These are phyloP conservation scores for Timandra comae DNA, from an alignment of 2,888 invertebrate genomes.

Conservation along the genomic window DNA sequence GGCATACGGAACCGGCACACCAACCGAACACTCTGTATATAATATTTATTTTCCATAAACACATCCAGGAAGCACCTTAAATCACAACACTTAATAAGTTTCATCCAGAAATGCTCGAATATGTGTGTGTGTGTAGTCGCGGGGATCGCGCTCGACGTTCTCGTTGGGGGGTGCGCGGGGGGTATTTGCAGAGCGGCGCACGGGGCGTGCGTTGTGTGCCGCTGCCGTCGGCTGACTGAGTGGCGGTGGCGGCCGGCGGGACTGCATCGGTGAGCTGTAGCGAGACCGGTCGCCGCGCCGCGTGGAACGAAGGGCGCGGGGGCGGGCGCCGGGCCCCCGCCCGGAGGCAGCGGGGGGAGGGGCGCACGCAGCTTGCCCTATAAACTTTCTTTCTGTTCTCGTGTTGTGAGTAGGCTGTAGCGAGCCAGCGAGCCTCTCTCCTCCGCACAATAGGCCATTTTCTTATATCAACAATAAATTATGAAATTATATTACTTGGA, in stretches of 20 bases:
- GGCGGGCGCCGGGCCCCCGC: slow-evolving; percentile 20
- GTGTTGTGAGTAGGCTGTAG: slow-evolving; percentile 44
- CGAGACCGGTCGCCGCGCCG: slow-evolving; percentile 25
- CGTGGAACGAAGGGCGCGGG: slow-evolving; percentile 13
- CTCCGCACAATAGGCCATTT: too few relatives aligned
- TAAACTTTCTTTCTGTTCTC: slow-evolving; percentile 60
- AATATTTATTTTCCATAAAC: slow-evolving; percentile 35
- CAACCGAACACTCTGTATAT: slow-evolving; percentile 48
- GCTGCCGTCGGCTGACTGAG: slow-evolving; percentile 44
- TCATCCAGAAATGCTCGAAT: slow-evolving; percentile 29
- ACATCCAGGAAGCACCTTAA: slow-evolving; percentile 23
- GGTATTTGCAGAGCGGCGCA: background rate
- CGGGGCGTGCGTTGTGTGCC: slow-evolving; percentile 11
- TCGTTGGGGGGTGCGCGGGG: slow-evolving; percentile 21
- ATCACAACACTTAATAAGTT: slow-evolving; percentile 27
- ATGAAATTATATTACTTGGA: too few relatives aligned
- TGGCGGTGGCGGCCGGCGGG: slow-evolving; percentile 14
- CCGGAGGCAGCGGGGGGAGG: slow-evolving; percentile 17
- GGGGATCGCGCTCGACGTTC: slow-evolving; percentile 32
- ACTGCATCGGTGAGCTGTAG: slow-evolving; percentile 28
- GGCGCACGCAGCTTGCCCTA: slow-evolving; percentile 49
- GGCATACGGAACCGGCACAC: slow-evolving; percentile 45
- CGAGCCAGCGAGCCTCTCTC: slow-evolving; percentile 24
- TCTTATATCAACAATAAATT: too few relatives aligned
- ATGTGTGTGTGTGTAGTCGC: slow-evolving; percentile 24